These are phyloP conservation scores for Drosophila repleta DNA, from an alignment of 1,140 invertebrate species.

Conservation along the genomic window DNA sequence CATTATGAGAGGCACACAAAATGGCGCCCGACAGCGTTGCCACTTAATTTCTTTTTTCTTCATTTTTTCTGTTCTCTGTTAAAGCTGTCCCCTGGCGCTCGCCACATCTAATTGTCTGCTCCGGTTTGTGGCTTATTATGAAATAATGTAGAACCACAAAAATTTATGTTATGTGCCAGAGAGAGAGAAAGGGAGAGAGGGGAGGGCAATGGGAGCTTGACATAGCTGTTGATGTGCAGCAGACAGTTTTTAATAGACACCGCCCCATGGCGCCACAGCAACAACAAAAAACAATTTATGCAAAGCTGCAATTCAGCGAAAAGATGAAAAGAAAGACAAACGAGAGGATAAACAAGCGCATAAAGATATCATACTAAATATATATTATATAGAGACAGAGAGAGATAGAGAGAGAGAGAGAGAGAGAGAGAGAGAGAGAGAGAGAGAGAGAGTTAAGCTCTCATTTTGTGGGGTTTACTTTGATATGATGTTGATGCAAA, in stretches of 20 bases:
- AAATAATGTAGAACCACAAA: slow-evolving; percentile 73
- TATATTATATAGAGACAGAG: too few relatives aligned
- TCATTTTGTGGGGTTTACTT: too few relatives aligned
- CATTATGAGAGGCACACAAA: slow-evolving; percentile 55
- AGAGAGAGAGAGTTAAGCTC: too few relatives aligned
- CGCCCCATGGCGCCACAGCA: not conserved
- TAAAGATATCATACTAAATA: not conserved
- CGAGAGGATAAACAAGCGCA: not conserved
- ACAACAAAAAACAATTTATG: slow-evolving; percentile 59
- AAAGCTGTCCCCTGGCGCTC: slow-evolving; percentile 61
- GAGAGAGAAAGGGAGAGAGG: not conserved
- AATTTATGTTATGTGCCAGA: slow-evolving; percentile 57
- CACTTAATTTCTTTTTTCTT: slow-evolving; percentile 58
- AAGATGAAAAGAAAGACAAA: slow-evolving; percentile 11
- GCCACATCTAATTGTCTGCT: slow-evolving; percentile 63
- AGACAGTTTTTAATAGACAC: slow-evolving; percentile 9
- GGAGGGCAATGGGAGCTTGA: not conserved
- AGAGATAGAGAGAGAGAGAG: too few relatives aligned
- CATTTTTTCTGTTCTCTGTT: slow-evolving; percentile 1
- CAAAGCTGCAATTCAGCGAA: slow-evolving; percentile 39
- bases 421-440: too few relatives aligned
- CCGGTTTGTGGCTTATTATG: slow-evolving; percentile 62
- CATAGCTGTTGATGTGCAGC: slow-evolving; percentile 18
- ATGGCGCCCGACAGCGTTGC: slow-evolving; percentile 46
- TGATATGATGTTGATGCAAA: too few relatives aligned